These are phyloP conservation scores for Elanus axillaris DNA, from an alignment of 2,113 vertebrate genomes.

Conservation along the genomic window DNA sequence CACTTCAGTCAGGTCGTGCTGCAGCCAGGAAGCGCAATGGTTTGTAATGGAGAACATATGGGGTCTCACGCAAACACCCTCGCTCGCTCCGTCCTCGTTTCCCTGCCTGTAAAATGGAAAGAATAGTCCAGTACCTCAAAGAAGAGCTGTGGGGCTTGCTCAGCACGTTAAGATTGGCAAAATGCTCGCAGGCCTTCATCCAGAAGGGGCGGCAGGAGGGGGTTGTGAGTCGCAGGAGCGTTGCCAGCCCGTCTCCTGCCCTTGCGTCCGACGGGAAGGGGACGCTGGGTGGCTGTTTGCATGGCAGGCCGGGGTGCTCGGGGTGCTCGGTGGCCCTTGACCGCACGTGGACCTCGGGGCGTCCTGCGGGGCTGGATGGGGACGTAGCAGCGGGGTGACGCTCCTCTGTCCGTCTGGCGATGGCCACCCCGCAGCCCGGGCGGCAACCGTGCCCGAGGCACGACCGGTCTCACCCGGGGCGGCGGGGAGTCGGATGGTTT, in stretches of 20 bases:
- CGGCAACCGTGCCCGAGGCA: rapidly evolving
- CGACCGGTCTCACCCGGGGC: too few species aligned
- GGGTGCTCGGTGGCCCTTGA: background rate
- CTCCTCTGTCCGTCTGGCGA: rapidly evolving
- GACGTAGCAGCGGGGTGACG: background rate
- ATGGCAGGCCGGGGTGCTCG: background rate
- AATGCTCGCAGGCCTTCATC: background rate
- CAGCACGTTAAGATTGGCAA: background rate
- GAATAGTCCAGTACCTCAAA: background rate
- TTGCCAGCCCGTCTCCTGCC: background rate
- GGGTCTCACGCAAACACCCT: background rate
- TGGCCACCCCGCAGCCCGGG: background rate
- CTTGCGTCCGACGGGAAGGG: background rate
- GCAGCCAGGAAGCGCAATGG: background rate
- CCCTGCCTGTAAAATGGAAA: background rate
- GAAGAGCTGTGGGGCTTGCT: background rate
- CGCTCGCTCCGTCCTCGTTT: rapidly evolving
- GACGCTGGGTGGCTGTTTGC: background rate
- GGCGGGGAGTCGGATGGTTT: background rate
- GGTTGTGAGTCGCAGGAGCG: background rate
- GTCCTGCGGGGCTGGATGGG: too few species aligned
- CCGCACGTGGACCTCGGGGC: background rate
- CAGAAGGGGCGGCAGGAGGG: background rate
- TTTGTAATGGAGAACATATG: conserved; percentile 28
- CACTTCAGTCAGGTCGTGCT: background rate